phyloP scores from a whole-genome alignment of 2,797 vertebrate species.

The Poecilia velifera region DNA sequence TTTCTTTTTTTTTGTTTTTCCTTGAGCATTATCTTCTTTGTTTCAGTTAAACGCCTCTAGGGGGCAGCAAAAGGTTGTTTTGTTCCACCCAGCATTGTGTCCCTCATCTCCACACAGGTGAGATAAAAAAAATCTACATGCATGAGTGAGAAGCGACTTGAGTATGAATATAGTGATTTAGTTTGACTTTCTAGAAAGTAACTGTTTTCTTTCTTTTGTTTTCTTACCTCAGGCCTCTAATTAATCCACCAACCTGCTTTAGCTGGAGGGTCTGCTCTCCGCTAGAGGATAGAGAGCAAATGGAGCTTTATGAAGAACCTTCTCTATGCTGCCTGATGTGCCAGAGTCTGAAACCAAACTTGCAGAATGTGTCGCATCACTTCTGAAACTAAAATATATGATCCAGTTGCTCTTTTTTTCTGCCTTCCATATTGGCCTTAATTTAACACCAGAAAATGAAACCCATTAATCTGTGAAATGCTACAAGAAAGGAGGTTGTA shows the following conservation, averaged over 20 bases:
- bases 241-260: background rate
- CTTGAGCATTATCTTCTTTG: background rate
- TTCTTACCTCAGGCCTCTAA: background rate
- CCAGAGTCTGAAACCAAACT: background rate
- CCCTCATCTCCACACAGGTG: background rate
- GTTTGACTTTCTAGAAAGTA: background rate
- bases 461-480: conserved; percentile 39
- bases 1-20: background rate
- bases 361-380: background rate
- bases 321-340: background rate
- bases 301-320: background rate
- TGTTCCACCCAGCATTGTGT: background rate
- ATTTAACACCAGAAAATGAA: conserved; percentile 32
- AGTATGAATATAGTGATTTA: background rate
- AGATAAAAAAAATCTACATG: background rate
- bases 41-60: conserved; percentile 51
- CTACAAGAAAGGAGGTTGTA: conserved; percentile 1
- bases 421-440: background rate
- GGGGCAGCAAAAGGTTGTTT: conserved; percentile 57
- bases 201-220: conserved; percentile 4
- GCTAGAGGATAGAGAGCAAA: background rate
- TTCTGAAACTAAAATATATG: background rate
- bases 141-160: background rate
- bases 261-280: background rate
- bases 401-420: background rate